A percentile compares a stretch with the other conserved stretches of the same genome.
These are phyloP conservation scores for Steinernema hermaphroditum DNA, from an alignment of 2,888 invertebrate species.

Conservation along the genomic window DNA sequence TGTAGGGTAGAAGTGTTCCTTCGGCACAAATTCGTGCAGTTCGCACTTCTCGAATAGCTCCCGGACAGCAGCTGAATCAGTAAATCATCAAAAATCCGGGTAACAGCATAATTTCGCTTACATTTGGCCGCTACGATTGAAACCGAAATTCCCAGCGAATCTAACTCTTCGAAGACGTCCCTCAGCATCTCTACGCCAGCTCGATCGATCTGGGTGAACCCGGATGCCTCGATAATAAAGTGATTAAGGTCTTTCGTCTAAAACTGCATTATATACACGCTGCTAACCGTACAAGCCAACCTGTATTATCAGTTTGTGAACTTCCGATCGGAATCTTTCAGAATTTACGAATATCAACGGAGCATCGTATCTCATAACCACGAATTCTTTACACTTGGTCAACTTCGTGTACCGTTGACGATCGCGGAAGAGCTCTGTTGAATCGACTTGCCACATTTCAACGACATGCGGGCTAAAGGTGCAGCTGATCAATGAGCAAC, in stretches of 20 bases:
- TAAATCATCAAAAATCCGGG: not conserved
- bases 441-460: not conserved
- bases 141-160: not conserved
- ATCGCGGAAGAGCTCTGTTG: constrained; percentile 30
- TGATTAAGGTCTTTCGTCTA: not conserved
- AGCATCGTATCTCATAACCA: constrained; percentile 31
- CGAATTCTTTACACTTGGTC: not conserved
- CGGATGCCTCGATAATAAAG: constrained; percentile 26
- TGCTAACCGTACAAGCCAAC: not conserved
- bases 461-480: not conserved
- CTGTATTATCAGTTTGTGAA: not conserved
- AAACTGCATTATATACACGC: constrained; percentile 1
- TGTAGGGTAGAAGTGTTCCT: constrained; percentile 56
- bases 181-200: constrained; percentile 33
- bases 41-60: constrained; percentile 52
- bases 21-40: constrained; percentile 50
- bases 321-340: constrained; percentile 18
- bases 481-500: too few relatives aligned
- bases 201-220: constrained; percentile 29
- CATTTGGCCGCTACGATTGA: constrained; percentile 30
- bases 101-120: not conserved
- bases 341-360: constrained; percentile 32
- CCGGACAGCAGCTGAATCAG: constrained; percentile 47
- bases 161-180: not conserved
- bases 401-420: not conserved